These are phyloP conservation scores for Masnerella sp. DNA, from an alignment of 2,888 invertebrate species.

Conservation along the genomic window DNA sequence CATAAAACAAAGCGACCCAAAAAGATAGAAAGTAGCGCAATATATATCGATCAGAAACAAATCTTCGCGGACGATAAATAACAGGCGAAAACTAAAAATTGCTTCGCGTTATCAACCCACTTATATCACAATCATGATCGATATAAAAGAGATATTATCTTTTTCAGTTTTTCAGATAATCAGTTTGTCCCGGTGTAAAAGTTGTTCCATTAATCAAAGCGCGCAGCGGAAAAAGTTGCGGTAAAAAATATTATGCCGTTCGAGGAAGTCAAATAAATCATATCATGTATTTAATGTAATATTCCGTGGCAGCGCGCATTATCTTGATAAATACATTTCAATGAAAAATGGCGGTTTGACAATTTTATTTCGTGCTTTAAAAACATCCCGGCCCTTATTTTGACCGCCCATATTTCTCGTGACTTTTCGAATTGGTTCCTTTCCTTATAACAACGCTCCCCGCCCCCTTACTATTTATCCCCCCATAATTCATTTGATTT, in stretches of 20 bases:
- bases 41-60: neutral
- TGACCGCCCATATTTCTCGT: neutral
- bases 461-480: too few relatives aligned
- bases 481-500: too few relatives aligned
- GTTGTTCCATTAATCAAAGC: slow-evolving; percentile 51
- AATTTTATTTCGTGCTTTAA: slow-evolving; percentile 18
- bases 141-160: slow-evolving; percentile 45
- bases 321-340: slow-evolving; percentile 46
- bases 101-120: slow-evolving; percentile 37
- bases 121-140: slow-evolving; percentile 43
- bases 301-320: slow-evolving; percentile 36
- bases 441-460: neutral
- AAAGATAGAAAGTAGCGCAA: neutral
- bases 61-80: slow-evolving; percentile 22
- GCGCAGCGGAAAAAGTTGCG: slow-evolving; percentile 31
- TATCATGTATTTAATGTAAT: slow-evolving; percentile 50
- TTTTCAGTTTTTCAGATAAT: slow-evolving; percentile 43
- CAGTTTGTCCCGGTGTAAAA: slow-evolving; percentile 49
- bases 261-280: slow-evolving; percentile 52
- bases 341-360: slow-evolving; percentile 33
- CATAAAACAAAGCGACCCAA: too few relatives aligned
- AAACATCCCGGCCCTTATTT: too few relatives aligned
- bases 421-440: neutral
- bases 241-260: slow-evolving; percentile 51
- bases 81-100: slow-evolving; percentile 28